A percentile compares a stretch with the other conserved stretches of the same genome.
These are phyloP conservation scores for Drosophila burlai DNA, from an alignment of 1,140 invertebrate genomes.

Conservation along the genomic window DNA sequence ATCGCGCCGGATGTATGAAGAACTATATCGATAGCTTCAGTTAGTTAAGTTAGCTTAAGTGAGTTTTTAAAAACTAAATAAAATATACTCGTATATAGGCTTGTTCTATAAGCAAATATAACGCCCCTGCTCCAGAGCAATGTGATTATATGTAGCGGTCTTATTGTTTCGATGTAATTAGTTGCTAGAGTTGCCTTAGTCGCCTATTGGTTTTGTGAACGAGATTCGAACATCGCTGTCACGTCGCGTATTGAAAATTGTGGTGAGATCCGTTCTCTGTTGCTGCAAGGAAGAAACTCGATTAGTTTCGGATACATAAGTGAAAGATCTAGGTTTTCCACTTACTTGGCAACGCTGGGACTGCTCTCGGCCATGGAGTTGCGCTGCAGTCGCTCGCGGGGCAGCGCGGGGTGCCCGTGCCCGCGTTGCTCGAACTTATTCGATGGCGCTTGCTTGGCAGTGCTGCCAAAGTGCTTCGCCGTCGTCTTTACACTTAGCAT, in stretches of 20 bases:
- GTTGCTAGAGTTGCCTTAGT: constrained; percentile 47
- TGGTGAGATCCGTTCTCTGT: constrained; percentile 88
- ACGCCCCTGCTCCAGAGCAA: constrained; percentile 31
- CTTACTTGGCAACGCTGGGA: constrained; percentile 70
- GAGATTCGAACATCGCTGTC: constrained; percentile 91
- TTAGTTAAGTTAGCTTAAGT: constrained; percentile 19
- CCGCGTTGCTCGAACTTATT: constrained; percentile 70
- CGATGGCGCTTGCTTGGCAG: constrained; percentile 41
- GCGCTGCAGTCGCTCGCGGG: constrained; percentile 60
- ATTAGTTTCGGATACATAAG: neutral
- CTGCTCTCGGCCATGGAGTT: constrained; percentile 68
- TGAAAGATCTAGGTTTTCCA: neutral
- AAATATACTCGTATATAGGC: constrained; percentile 41
- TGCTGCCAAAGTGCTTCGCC: constrained; percentile 62
- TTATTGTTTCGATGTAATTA: constrained; percentile 69
- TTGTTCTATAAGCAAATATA: constrained; percentile 28
- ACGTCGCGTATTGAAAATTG: constrained; percentile 91
- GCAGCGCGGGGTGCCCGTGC: constrained; percentile 35
- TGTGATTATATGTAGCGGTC: constrained; percentile 41
- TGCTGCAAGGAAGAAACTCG: constrained; percentile 85
- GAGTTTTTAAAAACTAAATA: constrained; percentile 55
- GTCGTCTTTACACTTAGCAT: constrained; percentile 61
- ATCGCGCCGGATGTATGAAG: constrained; percentile 47
- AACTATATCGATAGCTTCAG: constrained; percentile 32
- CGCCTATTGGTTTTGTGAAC: constrained; percentile 85